Base-by-base conservation (phyloP, 2,888 invertebrate species). In the Euplexia lucipara region DNA sequence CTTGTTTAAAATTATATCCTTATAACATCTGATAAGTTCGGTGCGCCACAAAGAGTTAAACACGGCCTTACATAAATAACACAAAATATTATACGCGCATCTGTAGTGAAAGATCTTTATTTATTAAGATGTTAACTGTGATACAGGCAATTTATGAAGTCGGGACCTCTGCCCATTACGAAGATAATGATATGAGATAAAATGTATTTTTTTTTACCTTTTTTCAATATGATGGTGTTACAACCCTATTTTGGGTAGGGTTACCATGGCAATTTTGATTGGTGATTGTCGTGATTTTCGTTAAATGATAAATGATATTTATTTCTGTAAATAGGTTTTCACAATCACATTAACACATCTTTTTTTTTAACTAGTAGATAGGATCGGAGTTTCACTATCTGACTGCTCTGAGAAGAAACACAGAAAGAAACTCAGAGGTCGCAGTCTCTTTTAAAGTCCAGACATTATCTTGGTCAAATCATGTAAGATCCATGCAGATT, bases 91-190 rank as follows among this genome's bases (percentile, higher is more conserved):
- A 91, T 86, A 87, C 83, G 83, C 78, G 76, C 86, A 88, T 89
- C 88, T 87, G 80, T 85, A 85, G 83, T 85, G 85, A 85, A 86
- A 90, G 88, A 93, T 93, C 90, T 90, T 90, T 88, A 93, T 92
- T 93, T 93, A 93, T 92, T 90, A 89, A 91, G 93, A 93, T 92
- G 90, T 88, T 84, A 82, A 81, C 84, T 76, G 83, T 85, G 92
- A 91, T 92, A 90, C 86, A 76, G 84, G 79, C 85, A 88, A 92
- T 90, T 92, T 92, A 92, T 90, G 87, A 88, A 89, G 86, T 84
- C 80, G 86, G 83, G 80, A 73, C 78, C 85, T 79, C 68, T 78
- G 81, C 74, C 88, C 83, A 88, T 91, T 91, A 90, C 76, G 37
- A 67, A 88, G 91, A 91, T 92, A 90, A 90, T 91, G 87, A 86